Conservation (phyloP, 2,113 vertebrate species). For the Orycteropus afer region DNA sequence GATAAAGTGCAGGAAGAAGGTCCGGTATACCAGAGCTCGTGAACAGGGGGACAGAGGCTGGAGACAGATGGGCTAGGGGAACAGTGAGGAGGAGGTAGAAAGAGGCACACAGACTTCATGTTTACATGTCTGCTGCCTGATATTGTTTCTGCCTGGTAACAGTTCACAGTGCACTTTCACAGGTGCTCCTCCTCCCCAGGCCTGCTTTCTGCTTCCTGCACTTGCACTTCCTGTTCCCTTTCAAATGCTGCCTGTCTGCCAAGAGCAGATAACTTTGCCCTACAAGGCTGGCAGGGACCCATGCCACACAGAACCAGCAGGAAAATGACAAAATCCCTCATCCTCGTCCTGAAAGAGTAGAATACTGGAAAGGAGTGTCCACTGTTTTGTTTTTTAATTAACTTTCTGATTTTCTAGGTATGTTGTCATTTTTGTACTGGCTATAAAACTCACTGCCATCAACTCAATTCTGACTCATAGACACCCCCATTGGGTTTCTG, state of each 20-base stretch:
- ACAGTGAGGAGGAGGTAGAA: accelerated
- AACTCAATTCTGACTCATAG: no score
- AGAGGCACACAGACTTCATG: not conserved
- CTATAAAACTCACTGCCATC: no score
- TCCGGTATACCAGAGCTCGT: not conserved
- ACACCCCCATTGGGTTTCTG: no score
- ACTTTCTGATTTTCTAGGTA: not conserved
- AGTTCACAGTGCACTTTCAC: accelerated
- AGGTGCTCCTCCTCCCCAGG: no score
- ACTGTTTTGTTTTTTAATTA: not conserved
- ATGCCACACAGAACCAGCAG: not conserved
- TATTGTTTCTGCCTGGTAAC: not conserved
- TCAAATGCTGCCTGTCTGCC: accelerated
- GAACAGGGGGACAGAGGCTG: no score
- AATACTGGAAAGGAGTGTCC: not conserved
- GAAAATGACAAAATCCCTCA: not conserved
- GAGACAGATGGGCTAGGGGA: not conserved
- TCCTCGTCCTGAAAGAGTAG: not conserved
- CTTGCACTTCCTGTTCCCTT: not conserved
- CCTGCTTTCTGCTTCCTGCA: no score
- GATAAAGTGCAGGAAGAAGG: not conserved
- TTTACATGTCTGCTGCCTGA: not conserved
- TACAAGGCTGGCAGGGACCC: not conserved
- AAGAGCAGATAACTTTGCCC: accelerated
- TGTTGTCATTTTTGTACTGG: not conserved